phyloP scores from a whole-genome alignment of 1,140 invertebrate genomes.

The Drosophila lacertosa region DNA sequence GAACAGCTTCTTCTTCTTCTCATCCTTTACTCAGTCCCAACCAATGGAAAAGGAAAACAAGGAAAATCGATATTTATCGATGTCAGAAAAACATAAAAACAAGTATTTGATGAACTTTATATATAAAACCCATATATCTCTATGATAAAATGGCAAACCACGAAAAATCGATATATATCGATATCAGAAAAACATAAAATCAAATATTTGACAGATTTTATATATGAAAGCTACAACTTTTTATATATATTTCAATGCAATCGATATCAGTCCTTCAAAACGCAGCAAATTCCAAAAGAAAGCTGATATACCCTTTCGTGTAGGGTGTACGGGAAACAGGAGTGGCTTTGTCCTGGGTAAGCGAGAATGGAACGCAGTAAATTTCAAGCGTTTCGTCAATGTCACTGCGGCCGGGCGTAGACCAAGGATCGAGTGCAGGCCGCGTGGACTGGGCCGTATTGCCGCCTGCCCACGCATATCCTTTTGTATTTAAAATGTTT shows the following conservation, averaged over 20 bases:
- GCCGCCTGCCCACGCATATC: constrained; percentile 73
- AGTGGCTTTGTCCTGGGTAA: neutral
- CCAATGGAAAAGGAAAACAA: too few relatives aligned
- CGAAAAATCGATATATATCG: too few relatives aligned
- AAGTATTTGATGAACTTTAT: too few relatives aligned
- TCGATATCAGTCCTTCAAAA: constrained; percentile 9
- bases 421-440: constrained; percentile 41
- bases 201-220: too few relatives aligned
- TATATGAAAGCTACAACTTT: too few relatives aligned
- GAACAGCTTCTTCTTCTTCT: too few relatives aligned
- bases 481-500: constrained; percentile 82
- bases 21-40: too few relatives aligned
- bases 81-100: too few relatives aligned
- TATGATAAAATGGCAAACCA: too few relatives aligned
- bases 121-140: too few relatives aligned
- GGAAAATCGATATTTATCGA: too few relatives aligned
- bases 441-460: constrained; percentile 4
- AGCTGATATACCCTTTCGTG: neutral
- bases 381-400: constrained; percentile 81
- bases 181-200: too few relatives aligned
- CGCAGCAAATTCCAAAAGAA: neutral
- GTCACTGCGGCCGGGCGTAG: constrained; percentile 55
- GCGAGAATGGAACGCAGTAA: constrained; percentile 57
- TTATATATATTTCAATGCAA: neutral
- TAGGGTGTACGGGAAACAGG: constrained; percentile 6